Conservation (phyloP, 1,140 invertebrate species). For the Drosophila ercepeae region DNA sequence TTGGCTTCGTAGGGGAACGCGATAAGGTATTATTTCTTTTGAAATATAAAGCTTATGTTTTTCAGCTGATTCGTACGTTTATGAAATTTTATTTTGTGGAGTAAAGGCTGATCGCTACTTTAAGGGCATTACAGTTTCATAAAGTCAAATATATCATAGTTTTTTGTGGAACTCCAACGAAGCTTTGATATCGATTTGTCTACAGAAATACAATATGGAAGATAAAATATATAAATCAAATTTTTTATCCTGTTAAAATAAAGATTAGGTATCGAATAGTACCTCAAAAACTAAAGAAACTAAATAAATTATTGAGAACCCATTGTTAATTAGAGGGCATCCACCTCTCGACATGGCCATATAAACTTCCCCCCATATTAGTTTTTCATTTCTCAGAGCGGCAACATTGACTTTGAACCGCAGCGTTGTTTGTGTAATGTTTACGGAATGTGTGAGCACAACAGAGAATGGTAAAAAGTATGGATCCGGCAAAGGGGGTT, state of each 20-base stretch:
- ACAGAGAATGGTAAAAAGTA: slow-evolving; percentile 67
- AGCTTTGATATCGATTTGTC: too few species aligned
- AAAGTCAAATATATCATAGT: too few species aligned
- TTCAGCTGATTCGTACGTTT: background rate
- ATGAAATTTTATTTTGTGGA: background rate
- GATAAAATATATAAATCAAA: too few species aligned
- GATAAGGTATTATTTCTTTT: background rate
- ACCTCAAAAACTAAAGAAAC: too few species aligned
- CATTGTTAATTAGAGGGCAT: background rate
- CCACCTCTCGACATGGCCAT: background rate
- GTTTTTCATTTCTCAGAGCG: slow-evolving; percentile 40
- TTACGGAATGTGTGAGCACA: slow-evolving; percentile 80
- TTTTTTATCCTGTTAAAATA: too few species aligned
- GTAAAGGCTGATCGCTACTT: too few species aligned
- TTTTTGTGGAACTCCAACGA: too few species aligned
- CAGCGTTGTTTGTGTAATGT: slow-evolving; percentile 60
- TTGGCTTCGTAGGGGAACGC: background rate
- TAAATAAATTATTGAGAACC: background rate
- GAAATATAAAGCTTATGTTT: background rate
- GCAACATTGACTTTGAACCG: slow-evolving; percentile 75
- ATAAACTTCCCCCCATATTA: background rate
- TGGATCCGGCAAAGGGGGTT: background rate
- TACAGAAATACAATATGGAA: too few species aligned
- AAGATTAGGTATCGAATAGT: too few species aligned
- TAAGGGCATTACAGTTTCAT: too few species aligned